Percentiles rank a stretch among this genome's conserved stretches.
Evolutionary conservation across 1,140 invertebrate species (phyloP).

Genomic region (Asbolus verrucosus): DNA sequence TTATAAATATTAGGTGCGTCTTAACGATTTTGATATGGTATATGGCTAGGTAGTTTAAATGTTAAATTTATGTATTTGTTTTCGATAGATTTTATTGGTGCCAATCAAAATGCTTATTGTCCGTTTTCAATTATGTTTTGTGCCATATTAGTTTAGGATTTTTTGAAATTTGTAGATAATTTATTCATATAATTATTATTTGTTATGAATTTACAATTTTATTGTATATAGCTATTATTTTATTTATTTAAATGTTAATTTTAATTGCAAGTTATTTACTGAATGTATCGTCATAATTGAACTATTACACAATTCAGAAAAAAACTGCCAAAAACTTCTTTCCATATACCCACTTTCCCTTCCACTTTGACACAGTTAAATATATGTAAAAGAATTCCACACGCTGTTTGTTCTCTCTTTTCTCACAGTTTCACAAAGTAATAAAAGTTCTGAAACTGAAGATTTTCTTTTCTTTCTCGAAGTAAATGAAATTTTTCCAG

Average conservation of each 20-base stretch:
- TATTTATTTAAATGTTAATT: slow-evolving; percentile 51
- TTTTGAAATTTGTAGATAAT: slow-evolving; percentile 36
- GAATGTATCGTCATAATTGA: slow-evolving; percentile 35
- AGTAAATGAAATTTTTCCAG: too few species aligned
- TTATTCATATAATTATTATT: slow-evolving; percentile 45
- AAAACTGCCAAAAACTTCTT: background rate
- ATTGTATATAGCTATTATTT: slow-evolving; percentile 51
- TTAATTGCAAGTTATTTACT: slow-evolving; percentile 43
- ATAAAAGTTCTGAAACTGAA: background rate
- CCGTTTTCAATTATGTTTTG: slow-evolving; percentile 42
- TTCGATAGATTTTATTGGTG: slow-evolving; percentile 23
- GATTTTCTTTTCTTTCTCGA: background rate
- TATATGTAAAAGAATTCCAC: too few species aligned
- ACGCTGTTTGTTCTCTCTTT: too few species aligned
- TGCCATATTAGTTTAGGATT: slow-evolving; percentile 45
- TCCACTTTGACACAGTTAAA: background rate
- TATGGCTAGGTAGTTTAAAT: slow-evolving; percentile 12
- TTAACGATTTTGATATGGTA: slow-evolving; percentile 32
- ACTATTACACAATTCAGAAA: slow-evolving; percentile 8
- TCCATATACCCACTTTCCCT: background rate
- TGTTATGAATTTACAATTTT: slow-evolving; percentile 53
- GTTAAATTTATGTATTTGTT: slow-evolving; percentile 30
- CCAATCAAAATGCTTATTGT: slow-evolving; percentile 39
- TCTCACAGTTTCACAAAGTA: too few species aligned
- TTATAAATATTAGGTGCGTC: slow-evolving; percentile 19